Evolutionary conservation across 2,888 invertebrate species (phyloP).

Genomic region (Piscicola geometra): DNA sequence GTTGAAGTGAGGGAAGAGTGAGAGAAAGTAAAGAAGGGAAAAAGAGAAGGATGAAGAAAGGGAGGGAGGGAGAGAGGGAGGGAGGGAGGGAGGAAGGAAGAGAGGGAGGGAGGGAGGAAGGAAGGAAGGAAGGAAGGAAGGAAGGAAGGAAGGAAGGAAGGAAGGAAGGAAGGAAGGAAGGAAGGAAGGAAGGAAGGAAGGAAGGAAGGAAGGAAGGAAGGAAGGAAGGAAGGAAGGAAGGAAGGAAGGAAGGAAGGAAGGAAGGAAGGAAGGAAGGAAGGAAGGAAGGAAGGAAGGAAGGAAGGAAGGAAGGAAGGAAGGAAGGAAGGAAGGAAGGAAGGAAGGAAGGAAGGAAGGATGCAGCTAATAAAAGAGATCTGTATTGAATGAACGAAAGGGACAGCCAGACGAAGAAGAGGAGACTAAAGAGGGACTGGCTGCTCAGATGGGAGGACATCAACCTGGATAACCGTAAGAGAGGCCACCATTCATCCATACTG

Average conservation of each 20-base stretch:
- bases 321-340: conserved; percentile 20
- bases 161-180: neutral
- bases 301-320: conserved; percentile 13
- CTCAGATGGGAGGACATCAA: conserved; percentile 74
- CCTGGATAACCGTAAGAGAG: conserved; percentile 60
- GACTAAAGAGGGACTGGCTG: conserved; percentile 90
- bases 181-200: neutral
- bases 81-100: no score
- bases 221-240: conserved; percentile 37
- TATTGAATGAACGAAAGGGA: neutral
- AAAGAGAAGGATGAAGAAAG: no score
- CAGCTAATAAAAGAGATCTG: neutral
- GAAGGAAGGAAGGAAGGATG: neutral
- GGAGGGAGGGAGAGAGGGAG: no score
- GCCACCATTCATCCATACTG: conserved; percentile 39
- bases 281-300: conserved; percentile 9
- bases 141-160: conserved; percentile 6
- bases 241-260: conserved; percentile 34
- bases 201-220: conserved; percentile 20
- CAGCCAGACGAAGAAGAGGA: conserved; percentile 68
- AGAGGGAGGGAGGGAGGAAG: no score
- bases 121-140: no score
- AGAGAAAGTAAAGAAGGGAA: no score
- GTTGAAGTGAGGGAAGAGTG: no score
- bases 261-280: conserved; percentile 32